Evolutionary conservation across 1,140 invertebrate genomes (phyloP), one percentile per base, ranked within the genome.

Genomic region (Tetragonula clypearis): DNA sequence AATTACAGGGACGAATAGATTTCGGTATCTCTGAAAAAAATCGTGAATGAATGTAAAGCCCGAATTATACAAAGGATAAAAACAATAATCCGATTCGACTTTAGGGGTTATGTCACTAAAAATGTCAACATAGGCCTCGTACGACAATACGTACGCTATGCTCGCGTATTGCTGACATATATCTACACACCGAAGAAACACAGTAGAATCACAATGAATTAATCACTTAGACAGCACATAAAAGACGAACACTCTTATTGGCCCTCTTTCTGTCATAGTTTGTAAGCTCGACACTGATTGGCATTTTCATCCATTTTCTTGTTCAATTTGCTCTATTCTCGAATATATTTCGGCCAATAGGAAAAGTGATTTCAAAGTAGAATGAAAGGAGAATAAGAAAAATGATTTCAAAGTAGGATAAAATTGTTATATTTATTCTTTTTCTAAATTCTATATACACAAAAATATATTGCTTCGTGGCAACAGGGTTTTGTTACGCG

Each of bases 81-180:
- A 84, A 56, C n/a, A 81, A 60, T 5, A 72, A 30, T 62, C 4
- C 19, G 1, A 65, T 74, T 35, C 30, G 8, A 56, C 53, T n/a
- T n/a, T n/a, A 58, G 55, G 60, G 78, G 79, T 85, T 74, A 81
- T 85, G 78, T 85, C 53, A 85, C 60, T 68, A 17, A 11, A 68
- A 81, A 81, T 85, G 78, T 80, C 84, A 85, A 81, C 84, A 85
- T 35, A 65, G 26, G n/a, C 75, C 23, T 56, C 79, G 30, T 30
- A 30, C 30, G 68, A 79, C 60, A 72, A 60, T 81, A 26, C 53
- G 49, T 35, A 78, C 66, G 23, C 55, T 71, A 73, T 19, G 41
- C 21, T 84, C 15, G n/a, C 30, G 26, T 72, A 79, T 30, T 41
- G 14, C 26, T 75, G 9, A 30, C 60, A 74, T n/a, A 30, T 62